Percentiles rank a stretch among this genome's conserved stretches.
These are phyloP conservation scores for Drosophila niveifrons DNA, from an alignment of 2,888 invertebrate genomes.

Conservation along the genomic window DNA sequence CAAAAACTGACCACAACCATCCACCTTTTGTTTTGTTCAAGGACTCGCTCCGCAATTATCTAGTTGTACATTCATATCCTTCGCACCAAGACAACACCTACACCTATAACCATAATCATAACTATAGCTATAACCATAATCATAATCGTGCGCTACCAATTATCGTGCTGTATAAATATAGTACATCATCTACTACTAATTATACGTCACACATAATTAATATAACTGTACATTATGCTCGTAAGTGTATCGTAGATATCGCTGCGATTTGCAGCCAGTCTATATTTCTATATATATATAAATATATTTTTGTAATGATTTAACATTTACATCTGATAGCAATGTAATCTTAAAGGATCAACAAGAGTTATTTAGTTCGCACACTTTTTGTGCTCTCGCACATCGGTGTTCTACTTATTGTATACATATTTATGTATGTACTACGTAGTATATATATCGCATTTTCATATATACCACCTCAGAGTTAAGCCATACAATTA, in stretches of 20 bases:
- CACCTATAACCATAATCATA: neutral
- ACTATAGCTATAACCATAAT: neutral
- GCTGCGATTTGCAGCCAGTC: constrained; percentile 21
- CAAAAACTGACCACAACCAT: constrained; percentile 19
- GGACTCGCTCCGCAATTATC: constrained; percentile 47
- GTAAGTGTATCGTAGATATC: constrained; percentile 16
- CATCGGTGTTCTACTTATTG: constrained; percentile 28
- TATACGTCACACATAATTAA: constrained; percentile 13
- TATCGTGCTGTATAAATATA: constrained; percentile 3
- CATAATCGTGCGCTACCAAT: neutral
- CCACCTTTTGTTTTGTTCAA: constrained; percentile 51
- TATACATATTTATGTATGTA: constrained; percentile 22
- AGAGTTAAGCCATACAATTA: constrained; percentile 37
- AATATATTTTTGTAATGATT: constrained; percentile 45
- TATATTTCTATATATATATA: constrained; percentile 25
- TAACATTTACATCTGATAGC: constrained; percentile 33
- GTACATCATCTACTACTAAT: constrained; percentile 23
- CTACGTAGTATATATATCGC: constrained; percentile 25
- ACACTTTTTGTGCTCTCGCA: constrained; percentile 41
- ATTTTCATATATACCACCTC: constrained; percentile 31
- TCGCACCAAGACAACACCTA: constrained; percentile 9
- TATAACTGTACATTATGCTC: constrained; percentile 43
- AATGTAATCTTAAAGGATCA: constrained; percentile 27
- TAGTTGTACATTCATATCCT: constrained; percentile 56
- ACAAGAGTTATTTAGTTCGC: constrained; percentile 15